phyloP scores from a whole-genome alignment of 2,888 invertebrate genomes.

The Mesoligia furuncula region DNA sequence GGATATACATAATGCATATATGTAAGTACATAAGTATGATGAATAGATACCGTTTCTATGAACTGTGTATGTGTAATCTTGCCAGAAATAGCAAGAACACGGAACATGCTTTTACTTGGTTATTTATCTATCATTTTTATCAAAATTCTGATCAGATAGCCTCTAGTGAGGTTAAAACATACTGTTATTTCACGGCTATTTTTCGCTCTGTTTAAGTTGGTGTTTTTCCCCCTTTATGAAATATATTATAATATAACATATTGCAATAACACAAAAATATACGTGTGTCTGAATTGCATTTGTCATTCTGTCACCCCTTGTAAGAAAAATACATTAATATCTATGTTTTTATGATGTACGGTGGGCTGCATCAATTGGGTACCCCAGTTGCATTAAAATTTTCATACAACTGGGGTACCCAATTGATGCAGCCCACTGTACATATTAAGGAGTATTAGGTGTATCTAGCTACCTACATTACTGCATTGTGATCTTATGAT shows the following conservation, averaged over 20 bases:
- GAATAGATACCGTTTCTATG: conserved; percentile 1
- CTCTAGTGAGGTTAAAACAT: conserved; percentile 2
- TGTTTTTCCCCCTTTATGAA: background rate
- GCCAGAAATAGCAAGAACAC: conserved; percentile 17
- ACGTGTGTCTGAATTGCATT: background rate
- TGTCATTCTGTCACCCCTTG: background rate
- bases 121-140: conserved; percentile 27
- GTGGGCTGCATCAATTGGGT: too few relatives aligned
- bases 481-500: conserved; percentile 9
- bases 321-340: background rate
- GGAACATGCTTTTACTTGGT: conserved; percentile 25
- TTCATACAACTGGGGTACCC: too few relatives aligned
- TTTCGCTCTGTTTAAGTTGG: background rate
- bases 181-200: background rate
- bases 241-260: too few relatives aligned
- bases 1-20: background rate
- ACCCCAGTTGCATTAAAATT: too few relatives aligned
- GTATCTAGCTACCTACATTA: background rate
- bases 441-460: too few relatives aligned
- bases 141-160: conserved; percentile 21
- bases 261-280: background rate
- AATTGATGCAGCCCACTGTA: too few relatives aligned
- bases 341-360: background rate
- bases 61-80: conserved; percentile 20
- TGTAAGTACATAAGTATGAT: background rate